These are phyloP conservation scores for Apamea monoglypha DNA, from an alignment of 2,888 invertebrate genomes.

Conservation along the genomic window DNA sequence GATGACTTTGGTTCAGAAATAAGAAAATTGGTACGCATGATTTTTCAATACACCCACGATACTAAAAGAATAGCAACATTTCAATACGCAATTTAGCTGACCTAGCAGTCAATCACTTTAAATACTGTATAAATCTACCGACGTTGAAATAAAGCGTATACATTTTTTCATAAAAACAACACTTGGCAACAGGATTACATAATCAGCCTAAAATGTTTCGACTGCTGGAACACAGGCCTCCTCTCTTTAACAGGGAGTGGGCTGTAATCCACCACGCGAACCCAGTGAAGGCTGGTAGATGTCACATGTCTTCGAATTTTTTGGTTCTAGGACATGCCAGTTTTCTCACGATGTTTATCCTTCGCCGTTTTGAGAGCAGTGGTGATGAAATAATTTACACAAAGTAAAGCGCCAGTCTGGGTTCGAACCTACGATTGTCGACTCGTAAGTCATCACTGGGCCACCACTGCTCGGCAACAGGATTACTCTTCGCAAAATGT, in stretches of 20 bases:
- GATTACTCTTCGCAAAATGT: conserved; percentile 6
- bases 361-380: not conserved
- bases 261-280: no score
- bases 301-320: no score
- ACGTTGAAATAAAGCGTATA: not conserved
- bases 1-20: not conserved
- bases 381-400: not conserved
- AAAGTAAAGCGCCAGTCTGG: not conserved
- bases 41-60: not conserved
- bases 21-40: not conserved
- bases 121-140: no score
- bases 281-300: no score
- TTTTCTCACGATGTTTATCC: not conserved
- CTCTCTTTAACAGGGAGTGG: no score
- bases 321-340: not conserved
- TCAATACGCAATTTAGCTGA: no score
- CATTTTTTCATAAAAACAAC: not conserved
- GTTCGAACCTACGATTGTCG: not conserved
- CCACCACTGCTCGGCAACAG: not conserved
- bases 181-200: not conserved
- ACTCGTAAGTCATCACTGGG: not conserved
- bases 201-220: no score
- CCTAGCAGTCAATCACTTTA: not conserved
- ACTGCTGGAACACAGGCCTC: no score
- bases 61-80: not conserved